Evolutionary conservation across 2,797 vertebrate species (phyloP).

Genomic region (Monodelphis domestica): DNA sequence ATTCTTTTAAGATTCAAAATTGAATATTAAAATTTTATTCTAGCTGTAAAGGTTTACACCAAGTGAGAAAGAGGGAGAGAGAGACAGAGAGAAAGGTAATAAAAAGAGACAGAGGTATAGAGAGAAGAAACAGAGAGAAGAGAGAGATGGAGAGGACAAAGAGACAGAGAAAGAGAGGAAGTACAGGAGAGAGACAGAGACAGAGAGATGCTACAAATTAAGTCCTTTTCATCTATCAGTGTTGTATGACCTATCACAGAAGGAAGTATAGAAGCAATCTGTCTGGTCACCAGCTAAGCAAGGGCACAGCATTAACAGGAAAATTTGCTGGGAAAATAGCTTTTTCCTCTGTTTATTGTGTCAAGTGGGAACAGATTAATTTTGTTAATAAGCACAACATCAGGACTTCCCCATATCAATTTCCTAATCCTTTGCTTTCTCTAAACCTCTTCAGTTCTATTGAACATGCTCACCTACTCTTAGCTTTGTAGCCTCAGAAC

Average conservation of each 20-base stretch:
- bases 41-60: conserved; percentile 75
- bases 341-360: conserved; percentile 47
- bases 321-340: conserved; percentile 24
- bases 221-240: conserved; percentile 68
- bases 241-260: conserved; percentile 46
- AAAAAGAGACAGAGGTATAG: neutral
- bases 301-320: conserved; percentile 53
- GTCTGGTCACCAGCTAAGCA: neutral
- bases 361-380: conserved; percentile 43
- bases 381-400: conserved; percentile 57
- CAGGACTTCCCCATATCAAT: neutral
- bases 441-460: neutral
- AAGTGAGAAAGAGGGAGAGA: conserved; percentile 62
- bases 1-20: conserved; percentile 77
- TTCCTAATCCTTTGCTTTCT: neutral
- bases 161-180: neutral
- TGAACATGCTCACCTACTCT: neutral
- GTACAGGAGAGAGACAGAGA: neutral
- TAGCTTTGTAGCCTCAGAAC: neutral
- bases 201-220: conserved; percentile 43
- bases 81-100: neutral
- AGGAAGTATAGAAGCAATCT: conserved; percentile 40
- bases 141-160: neutral
- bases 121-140: neutral
- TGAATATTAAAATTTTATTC: conserved; percentile 80